Evolutionary conservation across 2,113 vertebrate species (phyloP).

Genomic region (Nycticebus coucang): DNA sequence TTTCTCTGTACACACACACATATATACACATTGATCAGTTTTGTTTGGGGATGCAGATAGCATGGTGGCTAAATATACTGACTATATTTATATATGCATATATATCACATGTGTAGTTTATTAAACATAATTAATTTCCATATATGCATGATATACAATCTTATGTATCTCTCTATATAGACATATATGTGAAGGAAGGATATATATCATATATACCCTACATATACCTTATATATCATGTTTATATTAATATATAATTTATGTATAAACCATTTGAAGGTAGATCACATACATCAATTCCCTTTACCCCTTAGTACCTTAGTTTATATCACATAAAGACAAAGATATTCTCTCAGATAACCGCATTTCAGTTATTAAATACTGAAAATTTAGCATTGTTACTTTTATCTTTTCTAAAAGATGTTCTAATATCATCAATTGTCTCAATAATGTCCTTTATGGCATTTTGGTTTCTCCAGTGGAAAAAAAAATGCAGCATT

Average conservation of each 20-base stretch:
- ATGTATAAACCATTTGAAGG: background rate
- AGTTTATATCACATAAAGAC: background rate
- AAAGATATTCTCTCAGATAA: background rate
- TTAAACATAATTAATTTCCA: background rate
- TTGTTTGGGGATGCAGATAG: background rate
- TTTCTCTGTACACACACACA: background rate
- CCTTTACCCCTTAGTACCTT: conserved; percentile 18
- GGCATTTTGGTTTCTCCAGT: background rate
- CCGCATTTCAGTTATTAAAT: background rate
- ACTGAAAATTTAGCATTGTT: background rate
- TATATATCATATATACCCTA: no score
- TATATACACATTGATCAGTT: background rate
- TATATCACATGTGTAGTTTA: background rate
- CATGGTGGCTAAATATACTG: conserved; percentile 24
- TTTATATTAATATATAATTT: background rate
- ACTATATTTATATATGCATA: background rate
- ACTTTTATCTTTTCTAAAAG: conserved; percentile 9
- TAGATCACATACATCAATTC: conserved; percentile 23
- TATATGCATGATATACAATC: background rate
- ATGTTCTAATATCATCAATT: conserved; percentile 41
- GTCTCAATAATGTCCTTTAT: background rate
- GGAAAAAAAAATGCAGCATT: background rate
- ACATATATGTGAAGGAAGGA: no score
- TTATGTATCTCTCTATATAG: background rate
- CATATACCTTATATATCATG: background rate